Conservation (phyloP, 2,797 vertebrate species). For the Oreortyx pictus region DNA sequence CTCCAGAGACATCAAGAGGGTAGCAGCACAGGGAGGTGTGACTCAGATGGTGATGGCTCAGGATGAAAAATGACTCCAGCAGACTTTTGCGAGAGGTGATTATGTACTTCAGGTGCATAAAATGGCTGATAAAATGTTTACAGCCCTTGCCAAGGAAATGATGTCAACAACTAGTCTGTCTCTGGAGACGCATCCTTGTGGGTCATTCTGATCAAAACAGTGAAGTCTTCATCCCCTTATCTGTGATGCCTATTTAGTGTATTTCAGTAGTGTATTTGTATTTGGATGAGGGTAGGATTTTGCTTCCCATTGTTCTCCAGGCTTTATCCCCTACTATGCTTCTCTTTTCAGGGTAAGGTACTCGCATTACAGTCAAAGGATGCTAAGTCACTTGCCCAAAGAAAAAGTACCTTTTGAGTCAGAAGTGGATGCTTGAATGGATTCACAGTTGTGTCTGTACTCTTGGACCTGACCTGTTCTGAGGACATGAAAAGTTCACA, state of each 20-base stretch:
- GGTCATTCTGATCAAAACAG: neutral
- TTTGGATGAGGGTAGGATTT: conserved; percentile 1
- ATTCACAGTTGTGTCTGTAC: neutral
- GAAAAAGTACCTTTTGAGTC: neutral
- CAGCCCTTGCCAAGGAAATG: conserved; percentile 49
- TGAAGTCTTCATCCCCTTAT: neutral
- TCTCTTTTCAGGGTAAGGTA: neutral
- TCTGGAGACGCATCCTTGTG: neutral
- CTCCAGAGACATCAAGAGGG: neutral
- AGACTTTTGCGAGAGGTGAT: conserved; percentile 38
- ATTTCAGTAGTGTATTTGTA: conserved; percentile 38
- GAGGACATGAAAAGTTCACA: neutral
- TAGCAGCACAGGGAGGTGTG: neutral
- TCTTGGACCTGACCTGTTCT: neutral
- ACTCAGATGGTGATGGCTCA: conserved; percentile 31
- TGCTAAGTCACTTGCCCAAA: conserved; percentile 7
- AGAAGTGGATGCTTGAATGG: neutral
- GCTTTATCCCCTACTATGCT: neutral
- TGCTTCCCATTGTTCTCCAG: neutral
- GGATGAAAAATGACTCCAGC: conserved; percentile 37
- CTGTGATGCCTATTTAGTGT: conserved; percentile 19
- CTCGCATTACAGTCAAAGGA: neutral
- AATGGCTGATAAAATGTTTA: conserved; percentile 49
- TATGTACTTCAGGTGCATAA: conserved; percentile 47
- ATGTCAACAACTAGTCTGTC: conserved; percentile 39